These are phyloP conservation scores for Eufriesea mexicana DNA, from an alignment of 1,140 invertebrate species.

Conservation along the genomic window DNA sequence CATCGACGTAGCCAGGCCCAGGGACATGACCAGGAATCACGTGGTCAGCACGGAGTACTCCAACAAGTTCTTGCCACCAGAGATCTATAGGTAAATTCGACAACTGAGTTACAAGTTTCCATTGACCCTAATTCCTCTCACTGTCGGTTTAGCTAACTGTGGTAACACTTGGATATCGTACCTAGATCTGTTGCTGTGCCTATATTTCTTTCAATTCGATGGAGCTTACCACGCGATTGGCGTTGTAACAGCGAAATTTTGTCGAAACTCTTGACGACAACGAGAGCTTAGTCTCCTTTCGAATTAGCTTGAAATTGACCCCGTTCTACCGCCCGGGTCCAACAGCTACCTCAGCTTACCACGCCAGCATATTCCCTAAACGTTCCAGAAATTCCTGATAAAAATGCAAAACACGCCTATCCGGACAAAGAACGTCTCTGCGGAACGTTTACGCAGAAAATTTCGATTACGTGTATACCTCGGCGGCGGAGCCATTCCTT, in stretches of 20 bases:
- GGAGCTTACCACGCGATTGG: too few relatives aligned
- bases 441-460: background rate
- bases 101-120: too few relatives aligned
- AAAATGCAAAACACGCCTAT: constrained; percentile 5
- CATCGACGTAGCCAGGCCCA: constrained; percentile 80
- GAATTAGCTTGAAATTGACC: background rate
- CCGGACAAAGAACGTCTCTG: background rate
- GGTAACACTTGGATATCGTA: too few relatives aligned
- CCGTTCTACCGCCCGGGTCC: background rate
- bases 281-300: too few relatives aligned
- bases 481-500: too few relatives aligned
- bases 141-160: too few relatives aligned
- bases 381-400: background rate
- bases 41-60: constrained; percentile 81
- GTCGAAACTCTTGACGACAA: background rate
- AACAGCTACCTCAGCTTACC: background rate
- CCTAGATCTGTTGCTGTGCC: too few relatives aligned
- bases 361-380: background rate
- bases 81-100: constrained; percentile 79
- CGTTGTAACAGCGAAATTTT: too few relatives aligned
- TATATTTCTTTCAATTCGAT: too few relatives aligned
- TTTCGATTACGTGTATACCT: background rate
- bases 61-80: constrained; percentile 79
- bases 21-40: constrained; percentile 82
- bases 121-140: too few relatives aligned